phyloP scores from a whole-genome alignment of 2,113 vertebrate genomes.

The Talpa occidentalis region DNA sequence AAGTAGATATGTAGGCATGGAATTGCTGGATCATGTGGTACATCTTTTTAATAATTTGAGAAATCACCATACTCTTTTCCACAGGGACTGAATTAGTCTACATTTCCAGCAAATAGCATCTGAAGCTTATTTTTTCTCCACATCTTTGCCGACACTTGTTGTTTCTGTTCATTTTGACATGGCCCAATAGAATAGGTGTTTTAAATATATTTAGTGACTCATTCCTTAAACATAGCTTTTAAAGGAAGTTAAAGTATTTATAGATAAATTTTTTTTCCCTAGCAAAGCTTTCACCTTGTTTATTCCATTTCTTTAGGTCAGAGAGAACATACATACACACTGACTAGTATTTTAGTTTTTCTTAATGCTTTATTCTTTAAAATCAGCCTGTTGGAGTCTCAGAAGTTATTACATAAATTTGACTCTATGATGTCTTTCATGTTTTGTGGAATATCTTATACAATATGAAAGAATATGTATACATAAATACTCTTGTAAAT shows the following conservation, averaged over 20 bases:
- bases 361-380: neutral
- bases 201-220: slow-evolving; percentile 2
- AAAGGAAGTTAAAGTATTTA: slow-evolving; percentile 36
- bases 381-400: neutral
- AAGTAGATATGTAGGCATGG: too few species aligned
- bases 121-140: too few species aligned
- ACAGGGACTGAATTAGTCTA: too few species aligned
- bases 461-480: neutral
- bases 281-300: neutral
- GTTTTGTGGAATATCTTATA: slow-evolving; percentile 23
- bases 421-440: slow-evolving; percentile 8
- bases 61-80: too few species aligned
- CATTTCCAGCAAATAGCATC: too few species aligned
- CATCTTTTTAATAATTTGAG: too few species aligned
- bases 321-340: neutral
- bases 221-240: neutral
- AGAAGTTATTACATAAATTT: neutral
- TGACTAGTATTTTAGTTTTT: neutral
- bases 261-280: neutral
- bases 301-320: neutral
- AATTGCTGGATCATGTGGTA: too few species aligned
- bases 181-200: neutral
- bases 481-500: neutral
- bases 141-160: too few species aligned
- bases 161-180: too few species aligned